Evolutionary conservation across 2,888 invertebrate genomes (phyloP).

Genomic region (Euzetes globulus): DNA sequence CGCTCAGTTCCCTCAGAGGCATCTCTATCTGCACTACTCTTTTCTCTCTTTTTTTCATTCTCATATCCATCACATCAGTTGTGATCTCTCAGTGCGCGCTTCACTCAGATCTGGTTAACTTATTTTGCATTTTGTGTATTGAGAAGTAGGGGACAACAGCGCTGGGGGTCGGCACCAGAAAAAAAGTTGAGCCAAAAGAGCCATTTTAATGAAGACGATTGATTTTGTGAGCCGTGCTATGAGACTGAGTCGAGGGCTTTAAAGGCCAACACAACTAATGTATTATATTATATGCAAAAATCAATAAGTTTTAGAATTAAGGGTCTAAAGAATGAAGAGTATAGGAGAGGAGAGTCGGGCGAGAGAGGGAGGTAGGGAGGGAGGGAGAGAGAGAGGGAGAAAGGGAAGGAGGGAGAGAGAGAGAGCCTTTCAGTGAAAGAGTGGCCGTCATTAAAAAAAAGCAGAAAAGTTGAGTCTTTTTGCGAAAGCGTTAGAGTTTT

Average conservation of each 20-base stretch:
- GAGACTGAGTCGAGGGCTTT: conserved; percentile 6
- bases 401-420: conserved; percentile 6
- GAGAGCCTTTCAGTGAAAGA: background rate
- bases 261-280: conserved; percentile 27
- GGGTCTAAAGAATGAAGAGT: conserved; percentile 19
- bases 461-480: conserved; percentile 6
- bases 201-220: conserved; percentile 28
- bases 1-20: conserved; percentile 11
- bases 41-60: background rate
- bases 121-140: conserved; percentile 27
- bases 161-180: background rate
- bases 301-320: conserved; percentile 28
- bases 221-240: conserved; percentile 26
- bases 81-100: conserved; percentile 19
- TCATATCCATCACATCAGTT: conserved; percentile 7
- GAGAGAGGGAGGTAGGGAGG: conserved; percentile 4
- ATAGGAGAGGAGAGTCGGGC: background rate
- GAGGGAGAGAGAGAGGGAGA: conserved; percentile 5
- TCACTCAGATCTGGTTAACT: conserved; percentile 22
- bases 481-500: background rate
- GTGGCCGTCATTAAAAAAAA: conserved; percentile 13
- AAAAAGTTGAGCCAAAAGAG: conserved; percentile 25
- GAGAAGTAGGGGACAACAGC: background rate
- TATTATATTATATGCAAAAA: conserved; percentile 27
- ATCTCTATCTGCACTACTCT: conserved; percentile 11